Evolutionary conservation across 2,888 invertebrate genomes (phyloP).

Genomic region (Ophioninae sp.): DNA sequence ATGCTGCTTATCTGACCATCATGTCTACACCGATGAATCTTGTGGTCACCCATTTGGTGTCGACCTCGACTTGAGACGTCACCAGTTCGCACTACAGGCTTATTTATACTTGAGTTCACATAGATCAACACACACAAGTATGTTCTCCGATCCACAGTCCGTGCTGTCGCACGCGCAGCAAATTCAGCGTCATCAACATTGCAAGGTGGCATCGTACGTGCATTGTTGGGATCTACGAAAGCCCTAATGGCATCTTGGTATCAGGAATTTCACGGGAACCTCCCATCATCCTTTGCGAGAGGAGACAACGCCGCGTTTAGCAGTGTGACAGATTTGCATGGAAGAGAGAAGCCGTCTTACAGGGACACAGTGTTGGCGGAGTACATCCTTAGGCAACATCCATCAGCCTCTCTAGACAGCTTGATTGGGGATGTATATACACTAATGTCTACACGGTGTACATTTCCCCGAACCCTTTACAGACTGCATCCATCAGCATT

Average conservation of each 20-base stretch:
- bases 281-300: slow-evolving; percentile 30
- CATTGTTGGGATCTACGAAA: slow-evolving; percentile 17
- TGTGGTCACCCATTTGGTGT: slow-evolving; percentile 34
- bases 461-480: slow-evolving; percentile 6
- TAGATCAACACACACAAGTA: slow-evolving; percentile 3
- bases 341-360: slow-evolving; percentile 28
- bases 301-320: neutral
- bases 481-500: slow-evolving; percentile 9
- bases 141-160: slow-evolving; percentile 29
- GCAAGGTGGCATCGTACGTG: neutral
- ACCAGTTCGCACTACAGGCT: slow-evolving; percentile 44
- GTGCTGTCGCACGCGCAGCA: slow-evolving; percentile 24
- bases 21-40: neutral
- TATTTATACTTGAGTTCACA: slow-evolving; percentile 25
- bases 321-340: slow-evolving; percentile 12
- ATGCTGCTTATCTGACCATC: neutral
- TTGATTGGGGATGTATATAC: slow-evolving; percentile 38
- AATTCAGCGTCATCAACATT: slow-evolving; percentile 39
- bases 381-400: slow-evolving; percentile 44
- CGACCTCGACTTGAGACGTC: slow-evolving; percentile 53
- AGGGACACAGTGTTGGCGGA: slow-evolving; percentile 21
- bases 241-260: slow-evolving; percentile 39
- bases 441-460: slow-evolving; percentile 15
- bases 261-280: slow-evolving; percentile 40
- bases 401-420: slow-evolving; percentile 37